Evolutionary conservation across 2,113 vertebrate species (phyloP), one percentile per base, ranked within the genome.

Genomic region (Helogale parvula): DNA sequence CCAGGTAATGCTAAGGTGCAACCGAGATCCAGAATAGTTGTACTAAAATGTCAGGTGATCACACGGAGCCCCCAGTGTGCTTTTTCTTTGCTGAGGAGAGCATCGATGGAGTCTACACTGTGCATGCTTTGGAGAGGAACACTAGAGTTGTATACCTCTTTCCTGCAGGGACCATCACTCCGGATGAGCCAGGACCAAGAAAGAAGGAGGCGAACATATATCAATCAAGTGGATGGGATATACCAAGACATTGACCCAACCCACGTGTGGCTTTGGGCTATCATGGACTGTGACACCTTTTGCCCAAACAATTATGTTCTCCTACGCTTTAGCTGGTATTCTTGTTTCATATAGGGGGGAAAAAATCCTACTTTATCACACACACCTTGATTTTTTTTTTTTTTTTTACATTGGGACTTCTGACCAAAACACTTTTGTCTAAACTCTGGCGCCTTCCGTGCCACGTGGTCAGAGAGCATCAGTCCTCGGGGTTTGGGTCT

Each of bases 91-190:
- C 21, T 19, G 29, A 66, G 7, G 3, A 35, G 0, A 2, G 29
- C 16, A 12, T 35, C 5, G 14, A 29, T 15, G 16, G 50, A 69
- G 29, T 33, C 50, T n/a, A 1, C 6, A 0, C 16, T 3, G 0
- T 9, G 15, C 0, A 0, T 12, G 0, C 8, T 0, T 9, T 65
- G 60, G 50, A 79, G 31, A 29, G 4, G 1, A 15, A 33, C 4
- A 0, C 83, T 74, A 17, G 14, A n/a, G 25, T 13, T 14, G 13
- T 25, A 0, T 21, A 11, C 35, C 17, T 15, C 41, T 90, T 41
- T 50, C n/a, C 66, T 47, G 12, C 10, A 27, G 50, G 33, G 3
- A 31, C 0, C 13, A 0, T 7, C 4, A 41, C 82, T 38, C n/a
- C 21, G 41, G n/a, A 35, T 68, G 31, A 45, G 47, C 13, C 63